Conservation (phyloP, 2,888 invertebrate genomes). For the Meteorus cinctellus region DNA sequence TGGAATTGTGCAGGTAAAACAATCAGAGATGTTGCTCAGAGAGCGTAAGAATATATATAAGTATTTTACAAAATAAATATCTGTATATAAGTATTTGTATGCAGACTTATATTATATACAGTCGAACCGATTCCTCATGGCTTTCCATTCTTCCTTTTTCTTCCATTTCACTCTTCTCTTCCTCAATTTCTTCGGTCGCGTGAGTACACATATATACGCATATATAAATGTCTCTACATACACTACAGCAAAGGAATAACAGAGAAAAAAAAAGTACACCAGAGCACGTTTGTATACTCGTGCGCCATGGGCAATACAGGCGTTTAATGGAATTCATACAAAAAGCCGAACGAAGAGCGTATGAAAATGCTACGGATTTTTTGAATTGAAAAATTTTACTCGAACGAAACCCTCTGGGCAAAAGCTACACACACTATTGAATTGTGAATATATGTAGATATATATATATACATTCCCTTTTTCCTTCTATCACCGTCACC, state of each 20-base stretch:
- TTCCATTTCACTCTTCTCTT: slow-evolving; percentile 13
- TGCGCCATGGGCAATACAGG: slow-evolving; percentile 35
- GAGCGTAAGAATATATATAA: neutral
- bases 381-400: slow-evolving; percentile 49
- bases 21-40: slow-evolving; percentile 8
- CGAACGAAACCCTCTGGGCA: slow-evolving; percentile 33
- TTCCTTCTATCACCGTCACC: neutral
- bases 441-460: neutral
- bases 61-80: neutral
- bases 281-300: slow-evolving; percentile 24
- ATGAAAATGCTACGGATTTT: slow-evolving; percentile 31
- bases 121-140: slow-evolving; percentile 37
- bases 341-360: slow-evolving; percentile 40
- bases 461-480: neutral
- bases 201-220: neutral
- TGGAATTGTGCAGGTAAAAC: slow-evolving; percentile 34
- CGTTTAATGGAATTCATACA: slow-evolving; percentile 52
- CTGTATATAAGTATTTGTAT: neutral
- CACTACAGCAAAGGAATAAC: neutral
- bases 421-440: slow-evolving; percentile 13
- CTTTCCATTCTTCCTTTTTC: slow-evolving; percentile 29
- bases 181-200: slow-evolving; percentile 18
- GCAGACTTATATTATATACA: slow-evolving; percentile 1
- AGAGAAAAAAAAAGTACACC: slow-evolving; percentile 9
- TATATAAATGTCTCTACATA: neutral